Base-by-base conservation (phyloP, 2,113 vertebrate species). In the Xyrauchen texanus region DNA sequence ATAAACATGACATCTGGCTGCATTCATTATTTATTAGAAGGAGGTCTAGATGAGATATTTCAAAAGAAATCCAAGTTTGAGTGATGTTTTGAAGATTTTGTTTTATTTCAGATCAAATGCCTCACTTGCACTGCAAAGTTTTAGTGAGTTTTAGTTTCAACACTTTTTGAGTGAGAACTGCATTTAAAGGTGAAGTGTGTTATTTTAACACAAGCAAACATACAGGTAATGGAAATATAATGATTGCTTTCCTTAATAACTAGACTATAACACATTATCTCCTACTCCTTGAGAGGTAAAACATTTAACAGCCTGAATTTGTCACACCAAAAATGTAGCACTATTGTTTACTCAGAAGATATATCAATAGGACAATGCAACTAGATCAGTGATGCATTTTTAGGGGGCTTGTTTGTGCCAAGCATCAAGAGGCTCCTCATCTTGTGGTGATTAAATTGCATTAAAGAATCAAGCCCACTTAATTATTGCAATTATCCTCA, bases 401-500 rank as follows among this genome's bases (percentile, higher is more conserved):
- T 73, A 57, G n/a, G 55, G 49, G n/a, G 46, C 52, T 62, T 70
- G 63, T 80, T 77, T 81, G 67, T 76, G 73, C 52, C 4, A 9
- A 55, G 49, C 63, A 61, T 57, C 46, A 44, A 64, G 49, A 78
- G 12, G 68, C 52, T 78, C 85, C 83, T 88, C 86, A 85, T 90
- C 85, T 83, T 79, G 82, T 82, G 51, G 8, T 84, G 88, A 89
- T 89, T 91, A 88, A 90, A 92, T 83, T 88, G 85, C 89, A 86
- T 90, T 88, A 84, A 90, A 89, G 85, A 88, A 90, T 90, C 88
- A 87, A 83, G 82, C 84, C 82, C 69, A 83, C 89, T 90, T 93
- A 93, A 93, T 92, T 91, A 90, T 89, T 85, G 85, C 89, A 87
- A 93, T 93, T 92, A 92, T 89, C 90, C 91, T 91, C 88, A 91